Base-by-base conservation (phyloP, 1,140 invertebrate species). In the Caenorhabditis tropicalis region DNA sequence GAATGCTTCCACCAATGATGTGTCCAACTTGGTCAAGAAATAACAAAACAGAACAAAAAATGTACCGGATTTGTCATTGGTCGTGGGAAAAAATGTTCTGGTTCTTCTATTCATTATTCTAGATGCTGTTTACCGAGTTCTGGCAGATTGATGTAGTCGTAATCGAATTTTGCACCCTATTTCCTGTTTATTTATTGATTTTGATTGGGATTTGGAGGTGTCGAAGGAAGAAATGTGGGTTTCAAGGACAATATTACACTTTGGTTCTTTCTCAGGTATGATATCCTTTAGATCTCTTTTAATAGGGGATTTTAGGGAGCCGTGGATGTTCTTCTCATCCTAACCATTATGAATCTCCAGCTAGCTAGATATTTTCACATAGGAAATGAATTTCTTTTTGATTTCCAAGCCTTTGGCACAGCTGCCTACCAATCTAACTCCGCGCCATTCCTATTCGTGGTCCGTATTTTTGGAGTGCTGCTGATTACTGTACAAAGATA, bases 121-220 rank as follows among this genome's bases (percentile, higher is more conserved):
- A n/a, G 6, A 36, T 5, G 4, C 16, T 65, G 16, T 16, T 65
- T 3, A 65, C 58, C 10, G 36, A 33, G 5, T 65, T 19, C 19
- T 65, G 58, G 58, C 58, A 65, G 36, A 65, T 65, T 29, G 58
- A 65, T 36, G 58, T 65, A 19, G 58, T 65, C 12, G 10, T 65
- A 12, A 15, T 36, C 2, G 58, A 65, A 21, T 10, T 19, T 19
- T 65, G 33, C 15, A 65, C 58, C 7, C 12, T 65, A 16, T 65
- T 65, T 9, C 58, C 58, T 19, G 12, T 65, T 33, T 65, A 65
- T 36, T 15, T 65, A 16, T 33, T n/a, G 16, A 5, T 65, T 33
- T n/a, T 65, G 1, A 33, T 65, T 12, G 58, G 36, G 7, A 65
- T 65, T 36, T 65, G 12, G 16, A 65, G 3, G 36, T 33, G n/a